These are phyloP conservation scores for Apolygus lucorum DNA, from an alignment of 1,140 invertebrate genomes.

Conservation along the genomic window DNA sequence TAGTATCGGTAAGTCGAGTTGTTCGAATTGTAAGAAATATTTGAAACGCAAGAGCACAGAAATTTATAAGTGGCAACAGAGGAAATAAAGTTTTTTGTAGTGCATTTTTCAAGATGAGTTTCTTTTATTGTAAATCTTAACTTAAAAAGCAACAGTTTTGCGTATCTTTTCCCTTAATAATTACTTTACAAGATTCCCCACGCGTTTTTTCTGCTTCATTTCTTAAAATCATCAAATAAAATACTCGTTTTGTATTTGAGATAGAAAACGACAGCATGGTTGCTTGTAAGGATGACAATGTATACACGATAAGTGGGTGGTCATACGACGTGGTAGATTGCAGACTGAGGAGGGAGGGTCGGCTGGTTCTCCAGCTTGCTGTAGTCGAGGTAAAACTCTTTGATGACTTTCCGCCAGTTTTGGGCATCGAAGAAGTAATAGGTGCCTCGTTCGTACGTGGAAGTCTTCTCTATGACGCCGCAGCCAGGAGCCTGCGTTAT, in stretches of 20 bases:
- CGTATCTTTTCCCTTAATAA: neutral
- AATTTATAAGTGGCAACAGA: neutral
- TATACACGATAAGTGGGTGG: constrained; percentile 4
- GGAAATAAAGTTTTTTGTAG: neutral
- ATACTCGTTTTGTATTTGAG: constrained; percentile 19
- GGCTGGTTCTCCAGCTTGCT: constrained; percentile 91
- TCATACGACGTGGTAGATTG: constrained; percentile 29
- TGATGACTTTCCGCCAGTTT: constrained; percentile 91
- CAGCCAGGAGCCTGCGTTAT: constrained; percentile 93
- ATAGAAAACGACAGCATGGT: constrained; percentile 21
- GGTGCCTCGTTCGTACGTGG: constrained; percentile 91
- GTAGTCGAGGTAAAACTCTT: constrained; percentile 95
- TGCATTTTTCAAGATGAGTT: neutral
- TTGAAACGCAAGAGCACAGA: too few species aligned
- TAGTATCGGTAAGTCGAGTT: too few species aligned
- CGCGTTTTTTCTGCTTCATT: constrained; percentile 12
- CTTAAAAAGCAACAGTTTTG: constrained; percentile 12
- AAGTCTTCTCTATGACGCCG: constrained; percentile 85
- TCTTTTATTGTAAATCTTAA: constrained; percentile 14
- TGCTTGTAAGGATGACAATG: constrained; percentile 19
- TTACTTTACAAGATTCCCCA: constrained; percentile 12
- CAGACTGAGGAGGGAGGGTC: constrained; percentile 36
- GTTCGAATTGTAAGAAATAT: too few species aligned
- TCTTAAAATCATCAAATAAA: constrained; percentile 22
- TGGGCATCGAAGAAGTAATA: constrained; percentile 98